These are phyloP conservation scores for Zophobas morio DNA, from an alignment of 1,140 invertebrate genomes.

Conservation along the genomic window DNA sequence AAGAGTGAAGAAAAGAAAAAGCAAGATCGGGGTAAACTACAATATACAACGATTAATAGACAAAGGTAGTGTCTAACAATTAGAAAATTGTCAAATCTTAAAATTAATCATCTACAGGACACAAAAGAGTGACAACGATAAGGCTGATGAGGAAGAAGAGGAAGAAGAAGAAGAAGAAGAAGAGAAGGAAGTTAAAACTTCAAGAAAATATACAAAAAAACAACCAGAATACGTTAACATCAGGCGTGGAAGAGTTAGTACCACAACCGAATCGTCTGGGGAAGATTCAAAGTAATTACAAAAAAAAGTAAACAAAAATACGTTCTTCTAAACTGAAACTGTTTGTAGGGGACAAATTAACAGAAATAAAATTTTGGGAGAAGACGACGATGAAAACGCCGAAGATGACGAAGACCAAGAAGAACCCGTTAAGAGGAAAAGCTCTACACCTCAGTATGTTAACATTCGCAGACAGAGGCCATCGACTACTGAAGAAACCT, in stretches of 20 bases:
- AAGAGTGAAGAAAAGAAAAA: conserved; percentile 62
- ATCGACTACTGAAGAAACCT: conserved; percentile 51
- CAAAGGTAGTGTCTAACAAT: conserved; percentile 63
- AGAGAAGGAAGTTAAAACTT: conserved; percentile 34
- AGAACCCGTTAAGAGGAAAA: conserved; percentile 62
- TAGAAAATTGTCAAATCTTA: neutral
- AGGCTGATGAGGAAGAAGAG: conserved; percentile 53
- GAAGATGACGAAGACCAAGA: conserved; percentile 66
- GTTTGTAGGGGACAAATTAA: conserved; percentile 48
- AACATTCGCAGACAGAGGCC: conserved; percentile 61
- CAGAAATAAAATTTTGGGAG: conserved; percentile 60
- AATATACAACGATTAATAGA: conserved; percentile 73
- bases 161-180: conserved; percentile 62
- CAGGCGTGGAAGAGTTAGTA: conserved; percentile 72
- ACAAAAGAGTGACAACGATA: conserved; percentile 34
- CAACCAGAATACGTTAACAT: conserved; percentile 78
- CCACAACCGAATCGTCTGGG: conserved; percentile 63
- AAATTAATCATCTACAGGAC: conserved; percentile 10
- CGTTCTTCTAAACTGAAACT: neutral
- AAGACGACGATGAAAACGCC: conserved; percentile 61
- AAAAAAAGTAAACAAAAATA: no score
- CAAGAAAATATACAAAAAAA: conserved; percentile 37
- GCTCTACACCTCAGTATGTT: conserved; percentile 60
- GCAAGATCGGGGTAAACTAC: conserved; percentile 72
- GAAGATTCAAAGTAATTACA: conserved; percentile 20